Evolutionary conservation across 2,797 vertebrate genomes (phyloP).

Genomic region (Carduelis carduelis): DNA sequence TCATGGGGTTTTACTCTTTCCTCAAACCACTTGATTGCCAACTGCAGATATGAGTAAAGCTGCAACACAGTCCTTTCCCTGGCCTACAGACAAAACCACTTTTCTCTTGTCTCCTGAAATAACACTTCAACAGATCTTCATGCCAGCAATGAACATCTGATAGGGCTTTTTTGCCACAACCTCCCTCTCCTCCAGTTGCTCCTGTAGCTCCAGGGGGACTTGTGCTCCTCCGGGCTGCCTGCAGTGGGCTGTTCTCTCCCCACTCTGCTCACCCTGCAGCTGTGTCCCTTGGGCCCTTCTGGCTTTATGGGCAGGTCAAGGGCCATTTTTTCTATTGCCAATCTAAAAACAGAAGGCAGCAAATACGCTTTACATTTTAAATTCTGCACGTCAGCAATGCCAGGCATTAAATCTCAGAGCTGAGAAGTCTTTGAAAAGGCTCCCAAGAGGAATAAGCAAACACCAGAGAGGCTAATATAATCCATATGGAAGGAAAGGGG

Average conservation of each 20-base stretch:
- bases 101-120: neutral
- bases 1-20: neutral
- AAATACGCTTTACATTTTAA: neutral
- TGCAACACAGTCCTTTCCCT: neutral
- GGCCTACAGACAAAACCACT: neutral
- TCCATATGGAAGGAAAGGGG: neutral
- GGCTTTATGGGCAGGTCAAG: neutral
- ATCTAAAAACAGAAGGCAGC: neutral
- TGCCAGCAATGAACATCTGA: neutral
- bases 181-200: neutral
- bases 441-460: neutral
- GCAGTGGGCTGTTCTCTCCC: neutral
- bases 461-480: neutral
- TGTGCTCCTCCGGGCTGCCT: accelerated
- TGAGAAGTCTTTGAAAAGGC: neutral
- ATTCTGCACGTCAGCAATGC: neutral
- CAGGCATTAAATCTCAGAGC: neutral
- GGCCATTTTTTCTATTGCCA: neutral
- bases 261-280: accelerated
- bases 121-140: neutral
- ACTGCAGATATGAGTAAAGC: neutral
- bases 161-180: neutral
- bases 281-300: neutral
- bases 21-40: neutral
- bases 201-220: neutral